A percentile compares a stretch with the other conserved stretches of the same genome.
Conservation (phyloP, 1,140 invertebrate genomes). For the Zaprionus taronus region DNA sequence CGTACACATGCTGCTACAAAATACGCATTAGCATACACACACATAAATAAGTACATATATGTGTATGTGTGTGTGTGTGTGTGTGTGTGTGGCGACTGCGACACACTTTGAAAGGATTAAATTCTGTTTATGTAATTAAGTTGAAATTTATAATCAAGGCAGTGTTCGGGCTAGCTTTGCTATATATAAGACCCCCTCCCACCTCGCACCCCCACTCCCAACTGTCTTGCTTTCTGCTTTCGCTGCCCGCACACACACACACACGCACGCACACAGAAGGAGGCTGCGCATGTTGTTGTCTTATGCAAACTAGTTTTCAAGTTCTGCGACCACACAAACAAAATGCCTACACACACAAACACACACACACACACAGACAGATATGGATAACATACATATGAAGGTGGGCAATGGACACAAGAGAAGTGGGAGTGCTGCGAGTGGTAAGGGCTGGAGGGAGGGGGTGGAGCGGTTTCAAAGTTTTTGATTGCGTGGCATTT, state of each 20-base stretch:
- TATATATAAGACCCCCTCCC: background rate
- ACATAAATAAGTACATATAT: conserved; percentile 3
- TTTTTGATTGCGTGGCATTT: conserved; percentile 70
- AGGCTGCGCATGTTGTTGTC: conserved; percentile 49
- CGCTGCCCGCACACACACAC: conserved; percentile 17
- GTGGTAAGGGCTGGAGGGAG: background rate
- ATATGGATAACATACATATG: background rate
- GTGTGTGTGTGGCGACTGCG: conserved; percentile 47
- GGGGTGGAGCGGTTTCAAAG: conserved; percentile 29
- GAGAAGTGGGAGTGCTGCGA: conserved; percentile 5
- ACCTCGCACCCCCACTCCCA: background rate
- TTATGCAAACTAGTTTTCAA: conserved; percentile 79
- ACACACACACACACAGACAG: background rate
- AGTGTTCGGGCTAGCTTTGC: conserved; percentile 39
- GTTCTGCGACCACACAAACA: conserved; percentile 73
- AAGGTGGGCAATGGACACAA: conserved; percentile 43
- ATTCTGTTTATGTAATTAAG: conserved; percentile 83
- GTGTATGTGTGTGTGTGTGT: conserved; percentile 18
- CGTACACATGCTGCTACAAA: conserved; percentile 26
- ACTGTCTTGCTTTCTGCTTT: background rate
- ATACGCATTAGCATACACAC: conserved; percentile 50
- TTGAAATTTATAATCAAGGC: conserved; percentile 83
- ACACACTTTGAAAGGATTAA: conserved; percentile 81
- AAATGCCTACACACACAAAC: conserved; percentile 29
- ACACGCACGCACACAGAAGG: conserved; percentile 7